phyloP scores from a whole-genome alignment of 2,113 vertebrate species.

The Eulemur rufifrons region DNA sequence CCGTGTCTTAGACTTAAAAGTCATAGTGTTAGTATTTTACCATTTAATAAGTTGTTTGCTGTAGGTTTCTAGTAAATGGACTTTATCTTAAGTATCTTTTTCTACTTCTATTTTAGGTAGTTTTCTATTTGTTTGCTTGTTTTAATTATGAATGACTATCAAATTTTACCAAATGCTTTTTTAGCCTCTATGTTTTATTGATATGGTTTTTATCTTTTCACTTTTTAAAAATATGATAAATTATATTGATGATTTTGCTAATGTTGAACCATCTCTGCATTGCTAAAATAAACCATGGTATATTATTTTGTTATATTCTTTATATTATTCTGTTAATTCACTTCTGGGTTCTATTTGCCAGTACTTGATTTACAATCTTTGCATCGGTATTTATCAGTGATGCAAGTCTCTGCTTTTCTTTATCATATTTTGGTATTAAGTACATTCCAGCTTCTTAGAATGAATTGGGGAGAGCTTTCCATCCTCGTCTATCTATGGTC shows the following conservation, averaged over 20 bases:
- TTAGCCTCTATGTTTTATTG: background rate
- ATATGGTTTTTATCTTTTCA: background rate
- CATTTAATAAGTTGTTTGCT: background rate
- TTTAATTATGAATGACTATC: slow-evolving; percentile 13
- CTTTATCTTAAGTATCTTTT: background rate
- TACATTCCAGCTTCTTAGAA: background rate
- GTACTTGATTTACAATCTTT: background rate
- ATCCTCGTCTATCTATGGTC: background rate
- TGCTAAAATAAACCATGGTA: background rate
- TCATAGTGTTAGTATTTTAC: background rate
- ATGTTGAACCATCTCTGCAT: background rate
- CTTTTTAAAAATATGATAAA: background rate
- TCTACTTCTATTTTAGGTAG: background rate
- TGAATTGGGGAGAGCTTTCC: background rate
- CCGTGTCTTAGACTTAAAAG: background rate
- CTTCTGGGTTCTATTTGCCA: background rate
- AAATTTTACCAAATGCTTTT: background rate
- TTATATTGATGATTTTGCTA: background rate
- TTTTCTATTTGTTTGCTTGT: background rate
- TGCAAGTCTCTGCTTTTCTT: background rate
- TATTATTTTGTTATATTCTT: background rate
- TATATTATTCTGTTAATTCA: background rate
- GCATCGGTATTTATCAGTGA: background rate
- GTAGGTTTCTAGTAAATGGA: background rate
- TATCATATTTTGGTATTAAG: background rate